Percentiles rank a stretch among this genome's conserved stretches.
Evolutionary conservation across 64 coral and sea anemone genomes (phyloP).

Genomic region (Stichodactyla mertensii): DNA sequence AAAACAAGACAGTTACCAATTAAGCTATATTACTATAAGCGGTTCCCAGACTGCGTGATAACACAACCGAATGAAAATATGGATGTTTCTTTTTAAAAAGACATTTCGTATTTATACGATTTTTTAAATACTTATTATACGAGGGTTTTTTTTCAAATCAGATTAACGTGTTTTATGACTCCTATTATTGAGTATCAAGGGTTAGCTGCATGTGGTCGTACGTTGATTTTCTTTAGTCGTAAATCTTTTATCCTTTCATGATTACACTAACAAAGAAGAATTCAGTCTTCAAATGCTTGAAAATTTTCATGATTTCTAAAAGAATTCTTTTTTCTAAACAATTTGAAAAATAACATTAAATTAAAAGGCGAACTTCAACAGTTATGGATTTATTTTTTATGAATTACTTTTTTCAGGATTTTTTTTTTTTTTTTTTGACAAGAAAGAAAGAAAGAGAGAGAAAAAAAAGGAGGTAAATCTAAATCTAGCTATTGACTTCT

Average conservation of each 20-base stretch:
- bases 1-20: neutral
- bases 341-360: neutral
- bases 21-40: neutral
- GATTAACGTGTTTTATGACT: neutral
- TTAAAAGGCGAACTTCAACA: neutral
- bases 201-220: neutral
- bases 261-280: neutral
- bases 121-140: neutral
- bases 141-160: neutral
- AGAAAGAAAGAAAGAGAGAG: neutral
- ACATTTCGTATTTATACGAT: neutral
- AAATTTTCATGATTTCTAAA: too few relatives aligned
- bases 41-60: neutral
- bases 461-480: neutral
- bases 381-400: neutral
- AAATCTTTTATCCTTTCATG: neutral
- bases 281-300: too few relatives aligned
- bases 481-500: neutral
- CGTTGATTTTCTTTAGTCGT: neutral
- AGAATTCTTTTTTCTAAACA: too few relatives aligned
- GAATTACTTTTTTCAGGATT: neutral
- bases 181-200: neutral
- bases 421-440: neutral
- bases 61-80: neutral
- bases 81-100: neutral